Base-by-base conservation (phyloP, 92 coral and sea anemone species). In the Epizoanthus rinbou region DNA sequence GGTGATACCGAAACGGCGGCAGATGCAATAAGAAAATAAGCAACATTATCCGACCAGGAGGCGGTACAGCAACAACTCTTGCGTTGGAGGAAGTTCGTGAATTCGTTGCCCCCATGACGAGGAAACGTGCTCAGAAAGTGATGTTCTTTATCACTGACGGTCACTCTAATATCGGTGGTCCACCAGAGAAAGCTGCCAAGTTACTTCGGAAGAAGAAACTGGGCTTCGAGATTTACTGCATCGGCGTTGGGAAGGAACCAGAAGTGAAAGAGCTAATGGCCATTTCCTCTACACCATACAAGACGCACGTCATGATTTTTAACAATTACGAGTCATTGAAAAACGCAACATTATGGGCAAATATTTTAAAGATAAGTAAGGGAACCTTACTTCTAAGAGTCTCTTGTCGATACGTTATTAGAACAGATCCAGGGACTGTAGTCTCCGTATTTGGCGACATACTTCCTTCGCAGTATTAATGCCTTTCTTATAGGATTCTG, bases 111-210 rank as follows among this genome's bases (percentile, higher is more conserved):
- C 91, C 95, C 4, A 71, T 28, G 10, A 80, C 76, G 18, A 88
- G 95, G 10, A 66, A 64, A 17, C 75, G 63, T 31, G 87, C 91
- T 82, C 90, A 87, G 14, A 88, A 88, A 58, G 91, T 92, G 62
- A 64, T 92, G 78, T 92, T 92, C 64, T 80, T 92, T 18, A 76
- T 92, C 33, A 84, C 93, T 22, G 90, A 81, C 54, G 93, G 95
- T 7, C 62, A 67, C 6, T 85, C 85, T 15, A 84, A 90, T 83
- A 76, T 89, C 43, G 95, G 95, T 13, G 67, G 87, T 53, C 87
- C 87, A 58, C 95, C 90, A n/a, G 82, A 88, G 17, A 80, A 76
- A 65, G 93, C 89, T 6, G 86, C 93, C 6, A 86, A 89, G 3
- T 69, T 84, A 1, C 80, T 92, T 74, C 64, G 85, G 25, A 81